A percentile compares a stretch with the other conserved stretches of the same genome.
These are phyloP conservation scores for Darevskia nairensis DNA, from an alignment of 2,797 vertebrate genomes.

Conservation along the genomic window DNA sequence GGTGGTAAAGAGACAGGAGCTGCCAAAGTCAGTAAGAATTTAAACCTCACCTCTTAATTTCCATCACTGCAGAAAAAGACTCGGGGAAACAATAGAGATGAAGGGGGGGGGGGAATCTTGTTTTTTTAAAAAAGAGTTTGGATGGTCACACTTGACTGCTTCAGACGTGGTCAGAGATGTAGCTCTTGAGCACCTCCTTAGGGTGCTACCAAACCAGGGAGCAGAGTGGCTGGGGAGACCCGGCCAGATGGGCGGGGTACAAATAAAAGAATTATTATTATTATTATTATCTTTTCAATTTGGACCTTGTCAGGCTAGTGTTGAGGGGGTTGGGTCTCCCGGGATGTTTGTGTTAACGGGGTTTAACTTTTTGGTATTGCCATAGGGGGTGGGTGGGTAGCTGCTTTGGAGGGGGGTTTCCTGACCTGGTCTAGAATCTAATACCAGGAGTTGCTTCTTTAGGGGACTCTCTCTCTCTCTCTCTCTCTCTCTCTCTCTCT, in stretches of 20 bases:
- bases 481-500: too few relatives aligned
- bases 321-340: background rate
- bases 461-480: too few relatives aligned
- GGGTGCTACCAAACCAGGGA: background rate
- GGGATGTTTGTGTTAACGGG: background rate
- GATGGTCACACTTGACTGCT: background rate
- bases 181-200: too few relatives aligned
- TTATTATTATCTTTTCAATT: background rate
- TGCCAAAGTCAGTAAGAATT: constrained; percentile 99
- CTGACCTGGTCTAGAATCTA: background rate
- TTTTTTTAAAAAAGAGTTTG: background rate
- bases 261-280: too few relatives aligned
- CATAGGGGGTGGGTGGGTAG: too few relatives aligned
- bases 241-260: too few relatives aligned
- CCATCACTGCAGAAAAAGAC: constrained; percentile 73
- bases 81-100: constrained; percentile 44
- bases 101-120: background rate
- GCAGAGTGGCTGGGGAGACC: too few relatives aligned
- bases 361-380: background rate
- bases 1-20: constrained; percentile 99
- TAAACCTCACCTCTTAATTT: constrained; percentile 89
- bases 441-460: background rate
- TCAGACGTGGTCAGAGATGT: background rate
- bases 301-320: background rate
- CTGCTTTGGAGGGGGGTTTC: too few relatives aligned